Evolutionary conservation across 2,113 vertebrate genomes (phyloP).

Genomic region (Corythornis vintsioides): DNA sequence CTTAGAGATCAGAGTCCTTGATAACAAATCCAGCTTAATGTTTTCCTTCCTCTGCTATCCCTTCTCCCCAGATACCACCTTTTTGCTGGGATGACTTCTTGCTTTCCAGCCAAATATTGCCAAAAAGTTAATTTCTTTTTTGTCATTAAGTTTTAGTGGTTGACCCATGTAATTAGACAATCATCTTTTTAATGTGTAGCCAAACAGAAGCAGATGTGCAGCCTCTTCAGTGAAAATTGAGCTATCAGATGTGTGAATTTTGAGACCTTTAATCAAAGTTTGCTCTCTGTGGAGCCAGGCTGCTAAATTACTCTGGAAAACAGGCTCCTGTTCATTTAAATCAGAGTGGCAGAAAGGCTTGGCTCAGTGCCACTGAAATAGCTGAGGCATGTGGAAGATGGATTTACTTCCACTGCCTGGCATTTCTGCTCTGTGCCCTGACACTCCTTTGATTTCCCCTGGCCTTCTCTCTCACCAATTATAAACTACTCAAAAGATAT

Average conservation of each 20-base stretch:
- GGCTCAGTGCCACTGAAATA: not conserved
- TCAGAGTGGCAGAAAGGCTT: not conserved
- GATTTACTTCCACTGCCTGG: not conserved
- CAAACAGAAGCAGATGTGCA: not conserved
- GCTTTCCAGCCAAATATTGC: not conserved
- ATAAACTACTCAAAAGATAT: not conserved
- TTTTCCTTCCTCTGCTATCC: not conserved
- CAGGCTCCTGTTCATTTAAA: not conserved
- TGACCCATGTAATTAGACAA: not conserved
- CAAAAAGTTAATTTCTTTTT: not conserved
- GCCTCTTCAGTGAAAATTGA: not conserved
- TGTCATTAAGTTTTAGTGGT: not conserved
- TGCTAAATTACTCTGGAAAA: not conserved
- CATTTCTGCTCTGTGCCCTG: not conserved
- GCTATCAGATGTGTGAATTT: not conserved
- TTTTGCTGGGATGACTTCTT: not conserved
- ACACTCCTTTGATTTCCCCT: not conserved
- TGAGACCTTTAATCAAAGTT: not conserved
- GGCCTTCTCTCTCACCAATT: not conserved
- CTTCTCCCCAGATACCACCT: not conserved
- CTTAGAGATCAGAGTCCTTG: not conserved
- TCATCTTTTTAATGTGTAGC: not conserved
- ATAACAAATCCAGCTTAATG: not conserved
- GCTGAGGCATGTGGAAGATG: not conserved
- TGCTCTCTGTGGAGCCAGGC: not conserved